phyloP scores from a whole-genome alignment of 2,113 vertebrate genomes.

The Malurus cyaneus region DNA sequence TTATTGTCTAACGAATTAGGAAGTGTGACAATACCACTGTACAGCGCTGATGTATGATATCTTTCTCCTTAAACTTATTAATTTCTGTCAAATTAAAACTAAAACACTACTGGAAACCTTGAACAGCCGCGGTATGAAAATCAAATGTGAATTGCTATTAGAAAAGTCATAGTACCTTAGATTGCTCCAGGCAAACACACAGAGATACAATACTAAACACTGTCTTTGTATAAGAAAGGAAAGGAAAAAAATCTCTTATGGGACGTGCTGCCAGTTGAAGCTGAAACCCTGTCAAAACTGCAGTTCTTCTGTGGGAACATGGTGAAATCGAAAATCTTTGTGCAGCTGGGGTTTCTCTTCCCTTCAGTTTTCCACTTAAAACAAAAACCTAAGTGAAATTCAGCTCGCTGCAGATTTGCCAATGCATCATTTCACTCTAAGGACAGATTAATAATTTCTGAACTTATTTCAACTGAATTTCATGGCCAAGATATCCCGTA shows the following conservation, averaged over 20 bases:
- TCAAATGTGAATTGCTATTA: conserved; percentile 62
- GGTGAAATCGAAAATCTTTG: conserved; percentile 61
- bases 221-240: conserved; percentile 66
- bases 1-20: conserved; percentile 77
- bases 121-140: conserved; percentile 58
- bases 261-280: conserved; percentile 66
- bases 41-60: conserved; percentile 47
- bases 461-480: conserved; percentile 66
- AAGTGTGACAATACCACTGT: conserved; percentile 63
- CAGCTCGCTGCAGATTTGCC: conserved; percentile 49
- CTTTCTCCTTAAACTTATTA: conserved; percentile 70
- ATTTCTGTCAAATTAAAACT: conserved; percentile 76
- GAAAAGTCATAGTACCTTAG: conserved; percentile 43
- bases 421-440: conserved; percentile 63
- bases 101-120: conserved; percentile 44
- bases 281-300: conserved; percentile 69
- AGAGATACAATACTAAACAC: conserved; percentile 61
- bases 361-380: conserved; percentile 55
- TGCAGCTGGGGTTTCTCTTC: conserved; percentile 46
- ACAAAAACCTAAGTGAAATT: conserved; percentile 59
- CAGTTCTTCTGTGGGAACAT: conserved; percentile 63
- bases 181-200: conserved; percentile 67
- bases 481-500: conserved; percentile 61
- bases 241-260: conserved; percentile 58
- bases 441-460: conserved; percentile 68